Conservation (phyloP, 1,140 invertebrate genomes). For the Drosophila dunni region DNA sequence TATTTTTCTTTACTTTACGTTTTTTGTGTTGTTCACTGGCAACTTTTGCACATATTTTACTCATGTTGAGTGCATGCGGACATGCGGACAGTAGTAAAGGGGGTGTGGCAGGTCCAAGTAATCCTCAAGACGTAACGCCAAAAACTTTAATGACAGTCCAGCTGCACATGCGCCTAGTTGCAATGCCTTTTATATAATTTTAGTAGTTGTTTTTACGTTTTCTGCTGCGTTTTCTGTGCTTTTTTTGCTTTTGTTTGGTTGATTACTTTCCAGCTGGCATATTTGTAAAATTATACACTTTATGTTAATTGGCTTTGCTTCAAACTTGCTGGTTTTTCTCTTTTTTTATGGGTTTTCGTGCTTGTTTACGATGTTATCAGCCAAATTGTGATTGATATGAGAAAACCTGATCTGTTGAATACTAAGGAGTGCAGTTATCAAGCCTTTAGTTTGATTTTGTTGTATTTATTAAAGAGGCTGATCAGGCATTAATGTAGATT, state of each 20-base stretch:
- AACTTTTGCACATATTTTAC: conserved; percentile 47
- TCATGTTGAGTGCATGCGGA: conserved; percentile 43
- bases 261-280: conserved; percentile 32
- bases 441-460: conserved; percentile 43
- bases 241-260: conserved; percentile 4
- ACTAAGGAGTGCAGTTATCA: conserved; percentile 47
- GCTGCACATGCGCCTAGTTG: conserved; percentile 47
- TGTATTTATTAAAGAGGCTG: conserved; percentile 36
- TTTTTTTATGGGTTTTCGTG: conserved; percentile 43
- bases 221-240: neutral
- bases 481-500: conserved; percentile 14
- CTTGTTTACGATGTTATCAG: conserved; percentile 63
- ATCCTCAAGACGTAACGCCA: conserved; percentile 39
- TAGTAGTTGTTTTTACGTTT: conserved; percentile 10
- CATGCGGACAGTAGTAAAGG: neutral
- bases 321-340: conserved; percentile 33
- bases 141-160: conserved; percentile 53
- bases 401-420: neutral
- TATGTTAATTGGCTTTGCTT: conserved; percentile 42
- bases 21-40: conserved; percentile 1
- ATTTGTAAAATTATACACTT: conserved; percentile 57
- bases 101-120: conserved; percentile 21
- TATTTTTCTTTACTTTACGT: conserved; percentile 24
- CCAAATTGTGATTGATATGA: conserved; percentile 64
- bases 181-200: conserved; percentile 46